These are phyloP conservation scores for Antheraea pernyi DNA, from an alignment of 1,140 invertebrate genomes.

Conservation along the genomic window DNA sequence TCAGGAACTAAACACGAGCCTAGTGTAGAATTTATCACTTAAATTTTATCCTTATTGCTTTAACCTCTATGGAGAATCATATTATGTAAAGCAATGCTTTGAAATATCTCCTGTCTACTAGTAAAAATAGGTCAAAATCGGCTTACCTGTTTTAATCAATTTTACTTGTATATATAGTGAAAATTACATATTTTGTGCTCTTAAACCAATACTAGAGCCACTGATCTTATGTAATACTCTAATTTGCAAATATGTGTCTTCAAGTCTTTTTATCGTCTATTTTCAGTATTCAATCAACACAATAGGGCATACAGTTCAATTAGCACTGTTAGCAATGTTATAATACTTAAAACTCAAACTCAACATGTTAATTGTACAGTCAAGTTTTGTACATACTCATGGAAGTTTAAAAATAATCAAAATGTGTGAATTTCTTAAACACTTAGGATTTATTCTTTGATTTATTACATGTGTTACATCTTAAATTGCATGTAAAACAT, in stretches of 20 bases:
- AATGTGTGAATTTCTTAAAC: not conserved
- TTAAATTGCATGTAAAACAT: too few species aligned
- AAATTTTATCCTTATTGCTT: too few species aligned
- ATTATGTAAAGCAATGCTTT: too few species aligned
- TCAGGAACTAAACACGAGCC: too few species aligned
- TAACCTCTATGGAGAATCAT: too few species aligned
- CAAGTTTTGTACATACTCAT: not conserved
- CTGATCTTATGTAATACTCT: not conserved
- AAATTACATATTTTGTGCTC: too few species aligned
- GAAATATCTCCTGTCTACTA: too few species aligned
- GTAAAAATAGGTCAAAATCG: too few species aligned
- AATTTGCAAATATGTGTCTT: not conserved
- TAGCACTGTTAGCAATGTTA: not conserved
- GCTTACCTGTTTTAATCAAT: too few species aligned
- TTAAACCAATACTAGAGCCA: too few species aligned
- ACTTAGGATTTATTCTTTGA: not conserved
- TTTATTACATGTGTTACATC: not conserved
- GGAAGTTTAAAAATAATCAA: not conserved
- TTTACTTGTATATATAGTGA: too few species aligned
- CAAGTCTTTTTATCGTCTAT: not conserved
- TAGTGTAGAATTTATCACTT: too few species aligned
- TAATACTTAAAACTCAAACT: not conserved
- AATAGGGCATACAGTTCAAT: not conserved
- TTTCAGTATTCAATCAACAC: not conserved
- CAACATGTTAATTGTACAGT: not conserved